Evolutionary conservation across 2,888 invertebrate species (phyloP), one percentile per base, ranked within the genome.

Genomic region (Oegoconia quadripuncta): DNA sequence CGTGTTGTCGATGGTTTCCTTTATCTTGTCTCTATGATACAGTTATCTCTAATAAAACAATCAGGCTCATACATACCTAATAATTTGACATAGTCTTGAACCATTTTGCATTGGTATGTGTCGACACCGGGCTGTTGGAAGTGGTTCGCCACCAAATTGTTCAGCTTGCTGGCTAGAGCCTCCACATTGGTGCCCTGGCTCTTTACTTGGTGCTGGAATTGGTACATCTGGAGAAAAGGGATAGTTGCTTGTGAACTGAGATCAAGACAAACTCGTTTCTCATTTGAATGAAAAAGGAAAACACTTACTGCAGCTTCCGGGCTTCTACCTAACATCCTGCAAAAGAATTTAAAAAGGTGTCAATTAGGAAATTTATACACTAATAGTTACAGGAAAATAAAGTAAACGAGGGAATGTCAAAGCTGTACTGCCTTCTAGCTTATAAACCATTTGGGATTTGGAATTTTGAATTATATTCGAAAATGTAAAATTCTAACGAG

Each of bases 281-380:
- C 20, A 20, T 6, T 6, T 20, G 7, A 20, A 20, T 7, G 20
- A 20, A 20, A 20, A 25, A 25, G n/a, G n/a, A 11, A 11, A 1
- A 8, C 20, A 89, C 90, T 90, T 70, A 92, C 91, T 1, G 93
- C 90, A 15, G 93, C 92, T 45, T 93, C 93, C 37, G 89, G 86
- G 48, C 89, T 89, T 37, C 91, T 84, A 1, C 92, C 93, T 25
- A 93, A 83, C 88, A 92, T 91, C 53, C 92, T 92, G 71, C 16
- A 89, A 74, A 30, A 12, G 37, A 44, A 30, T 26, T n/a, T n/a
- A n/a, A n/a, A n/a, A n/a, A n/a, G n/a, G n/a, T n/a, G n/a, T n/a
- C n/a, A n/a, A n/a, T n/a, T n/a, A n/a, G n/a, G n/a, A n/a, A n/a
- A n/a, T n/a, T n/a, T n/a, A n/a, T n/a, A n/a, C n/a, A n/a, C n/a